These are phyloP conservation scores for Leucophora obtusa DNA, from an alignment of 2,888 invertebrate genomes.

Conservation along the genomic window DNA sequence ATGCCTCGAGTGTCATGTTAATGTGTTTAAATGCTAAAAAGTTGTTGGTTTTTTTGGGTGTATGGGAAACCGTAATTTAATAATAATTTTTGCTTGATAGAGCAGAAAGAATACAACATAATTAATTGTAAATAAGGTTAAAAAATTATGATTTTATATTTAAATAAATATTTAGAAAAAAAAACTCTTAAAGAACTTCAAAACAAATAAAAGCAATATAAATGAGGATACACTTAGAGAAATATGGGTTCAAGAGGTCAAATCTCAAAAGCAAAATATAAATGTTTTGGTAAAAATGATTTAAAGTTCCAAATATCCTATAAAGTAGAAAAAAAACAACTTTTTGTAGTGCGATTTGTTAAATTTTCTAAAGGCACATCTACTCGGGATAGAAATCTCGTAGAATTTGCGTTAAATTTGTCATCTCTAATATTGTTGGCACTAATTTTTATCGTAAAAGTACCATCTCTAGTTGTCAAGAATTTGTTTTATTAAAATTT, in stretches of 20 bases:
- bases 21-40: slow-evolving; percentile 21
- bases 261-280: too few species aligned
- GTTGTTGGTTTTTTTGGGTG: slow-evolving; percentile 13
- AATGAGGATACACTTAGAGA: neutral
- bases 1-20: slow-evolving; percentile 29
- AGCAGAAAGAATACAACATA: slow-evolving; percentile 15
- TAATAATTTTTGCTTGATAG: slow-evolving; percentile 19
- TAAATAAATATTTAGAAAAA: neutral
- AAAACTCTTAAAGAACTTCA: neutral
- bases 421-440: too few species aligned
- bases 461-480: too few species aligned
- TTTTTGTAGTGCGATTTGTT: too few species aligned
- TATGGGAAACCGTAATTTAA: slow-evolving; percentile 20
- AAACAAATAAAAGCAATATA: neutral
- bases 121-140: slow-evolving; percentile 17
- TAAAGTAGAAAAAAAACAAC: too few species aligned
- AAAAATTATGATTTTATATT: neutral
- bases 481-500: too few species aligned
- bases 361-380: too few species aligned
- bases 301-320: too few species aligned
- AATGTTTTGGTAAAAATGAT: too few species aligned
- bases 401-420: too few species aligned
- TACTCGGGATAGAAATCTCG: too few species aligned
- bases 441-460: too few species aligned
- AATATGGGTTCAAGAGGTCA: neutral